phyloP scores from a whole-genome alignment of 2,888 invertebrate species.

The Agonopterix alstromeriana region DNA sequence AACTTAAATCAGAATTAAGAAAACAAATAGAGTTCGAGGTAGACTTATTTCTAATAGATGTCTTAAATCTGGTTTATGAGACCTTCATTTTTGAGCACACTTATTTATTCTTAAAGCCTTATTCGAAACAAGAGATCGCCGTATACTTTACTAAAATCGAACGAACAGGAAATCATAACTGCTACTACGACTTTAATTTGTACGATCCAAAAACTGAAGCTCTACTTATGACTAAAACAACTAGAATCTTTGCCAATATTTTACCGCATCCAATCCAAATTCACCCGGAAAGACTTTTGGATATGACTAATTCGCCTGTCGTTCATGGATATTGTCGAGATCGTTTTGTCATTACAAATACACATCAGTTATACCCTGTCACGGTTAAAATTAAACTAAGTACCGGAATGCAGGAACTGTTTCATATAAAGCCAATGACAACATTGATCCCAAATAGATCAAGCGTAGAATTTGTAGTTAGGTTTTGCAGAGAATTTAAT shows the following conservation, averaged over 20 bases:
- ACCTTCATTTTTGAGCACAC: constrained; percentile 25
- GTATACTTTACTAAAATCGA: constrained; percentile 28
- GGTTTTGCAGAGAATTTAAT: constrained; percentile 14
- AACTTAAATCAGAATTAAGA: background rate
- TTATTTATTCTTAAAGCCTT: constrained; percentile 17
- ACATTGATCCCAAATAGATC: constrained; percentile 16
- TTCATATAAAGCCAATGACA: constrained; percentile 23
- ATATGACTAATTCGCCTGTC: constrained; percentile 22
- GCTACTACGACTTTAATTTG: constrained; percentile 5
- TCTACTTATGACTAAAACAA: background rate
- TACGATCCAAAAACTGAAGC: background rate
- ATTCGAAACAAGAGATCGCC: constrained; percentile 13
- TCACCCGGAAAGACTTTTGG: constrained; percentile 16
- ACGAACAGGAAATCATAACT: constrained; percentile 9
- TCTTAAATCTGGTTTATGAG: constrained; percentile 20
- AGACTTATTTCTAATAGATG: constrained; percentile 15
- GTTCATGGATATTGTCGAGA: constrained; percentile 22
- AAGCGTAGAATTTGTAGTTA: constrained; percentile 19
- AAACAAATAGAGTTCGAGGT: background rate
- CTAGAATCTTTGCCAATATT: constrained; percentile 4
- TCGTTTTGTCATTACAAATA: constrained; percentile 23
- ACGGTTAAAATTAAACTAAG: constrained; percentile 23
- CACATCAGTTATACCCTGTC: constrained; percentile 18
- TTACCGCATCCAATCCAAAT: constrained; percentile 4
- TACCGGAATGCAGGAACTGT: constrained; percentile 19